Evolutionary conservation across 1,140 invertebrate species (phyloP).

Genomic region (Stegodyphus dumicola): DNA sequence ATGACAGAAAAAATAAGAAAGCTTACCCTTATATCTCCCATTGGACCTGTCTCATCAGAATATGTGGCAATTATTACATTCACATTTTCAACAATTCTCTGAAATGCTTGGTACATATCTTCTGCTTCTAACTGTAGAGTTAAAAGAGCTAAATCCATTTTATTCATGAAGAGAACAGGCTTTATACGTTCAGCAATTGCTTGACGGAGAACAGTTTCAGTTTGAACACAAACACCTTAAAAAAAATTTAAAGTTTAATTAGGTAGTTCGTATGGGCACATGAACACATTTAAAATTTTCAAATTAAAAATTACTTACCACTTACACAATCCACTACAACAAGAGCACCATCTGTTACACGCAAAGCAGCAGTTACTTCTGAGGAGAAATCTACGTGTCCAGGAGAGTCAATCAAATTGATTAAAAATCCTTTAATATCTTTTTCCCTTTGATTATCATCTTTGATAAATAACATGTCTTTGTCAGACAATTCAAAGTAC

Average conservation of each 20-base stretch:
- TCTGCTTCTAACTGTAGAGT: slow-evolving; percentile 79
- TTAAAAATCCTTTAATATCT: slow-evolving; percentile 72
- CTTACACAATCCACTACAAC: slow-evolving; percentile 76
- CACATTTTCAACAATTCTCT: slow-evolving; percentile 99
- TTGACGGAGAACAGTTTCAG: slow-evolving; percentile 75
- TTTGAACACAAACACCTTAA: slow-evolving; percentile 75
- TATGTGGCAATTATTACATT: slow-evolving; percentile 99
- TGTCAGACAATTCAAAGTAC: slow-evolving; percentile 72
- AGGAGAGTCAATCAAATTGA: slow-evolving; percentile 76
- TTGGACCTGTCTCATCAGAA: slow-evolving; percentile 94
- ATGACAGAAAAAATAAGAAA: background rate
- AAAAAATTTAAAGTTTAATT: background rate
- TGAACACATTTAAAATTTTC: background rate
- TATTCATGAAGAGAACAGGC: slow-evolving; percentile 77
- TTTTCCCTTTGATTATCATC: slow-evolving; percentile 66
- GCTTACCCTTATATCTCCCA: slow-evolving; percentile 94
- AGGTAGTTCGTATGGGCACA: background rate
- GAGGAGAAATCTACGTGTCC: slow-evolving; percentile 76
- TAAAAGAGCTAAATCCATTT: slow-evolving; percentile 74
- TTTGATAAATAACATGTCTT: slow-evolving; percentile 69
- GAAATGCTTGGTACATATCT: slow-evolving; percentile 99
- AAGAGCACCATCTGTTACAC: slow-evolving; percentile 76
- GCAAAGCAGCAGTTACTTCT: slow-evolving; percentile 75
- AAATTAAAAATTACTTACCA: slow-evolving; percentile 66
- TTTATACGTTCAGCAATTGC: slow-evolving; percentile 76